phyloP scores from a whole-genome alignment of 2,113 vertebrate genomes.

The Vombatus ursinus region DNA sequence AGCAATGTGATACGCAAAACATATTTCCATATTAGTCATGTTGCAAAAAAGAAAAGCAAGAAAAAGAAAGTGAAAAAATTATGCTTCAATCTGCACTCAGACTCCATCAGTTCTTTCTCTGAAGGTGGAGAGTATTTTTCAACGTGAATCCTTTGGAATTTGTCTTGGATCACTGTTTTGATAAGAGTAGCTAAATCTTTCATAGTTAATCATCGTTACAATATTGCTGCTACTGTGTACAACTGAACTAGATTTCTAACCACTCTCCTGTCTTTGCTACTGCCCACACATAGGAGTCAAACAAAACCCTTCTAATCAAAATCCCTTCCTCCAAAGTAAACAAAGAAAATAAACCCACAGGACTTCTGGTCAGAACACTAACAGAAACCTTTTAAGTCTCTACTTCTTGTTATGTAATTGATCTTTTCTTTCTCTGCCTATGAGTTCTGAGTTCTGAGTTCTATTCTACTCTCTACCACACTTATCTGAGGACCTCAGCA shows the following conservation, averaged over 20 bases:
- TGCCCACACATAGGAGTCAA: not conserved
- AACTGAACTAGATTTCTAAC: not conserved
- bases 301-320: not conserved
- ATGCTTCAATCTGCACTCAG: not conserved
- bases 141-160: not conserved
- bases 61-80: not conserved
- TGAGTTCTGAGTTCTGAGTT: not conserved
- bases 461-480: not conserved
- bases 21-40: not conserved
- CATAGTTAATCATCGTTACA: not conserved
- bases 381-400: not conserved
- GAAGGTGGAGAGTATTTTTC: not conserved
- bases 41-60: not conserved
- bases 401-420: not conserved
- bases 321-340: not conserved
- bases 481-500: rapidly evolving
- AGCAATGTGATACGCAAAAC: not conserved
- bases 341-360: not conserved
- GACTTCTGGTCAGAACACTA: not conserved
- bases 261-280: not conserved
- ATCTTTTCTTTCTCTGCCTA: not conserved
- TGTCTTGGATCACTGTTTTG: not conserved
- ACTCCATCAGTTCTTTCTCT: not conserved
- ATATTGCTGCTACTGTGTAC: not conserved
- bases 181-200: not conserved